These are phyloP conservation scores for Cantharis rustica DNA, from an alignment of 2,888 invertebrate species.

Conservation along the genomic window DNA sequence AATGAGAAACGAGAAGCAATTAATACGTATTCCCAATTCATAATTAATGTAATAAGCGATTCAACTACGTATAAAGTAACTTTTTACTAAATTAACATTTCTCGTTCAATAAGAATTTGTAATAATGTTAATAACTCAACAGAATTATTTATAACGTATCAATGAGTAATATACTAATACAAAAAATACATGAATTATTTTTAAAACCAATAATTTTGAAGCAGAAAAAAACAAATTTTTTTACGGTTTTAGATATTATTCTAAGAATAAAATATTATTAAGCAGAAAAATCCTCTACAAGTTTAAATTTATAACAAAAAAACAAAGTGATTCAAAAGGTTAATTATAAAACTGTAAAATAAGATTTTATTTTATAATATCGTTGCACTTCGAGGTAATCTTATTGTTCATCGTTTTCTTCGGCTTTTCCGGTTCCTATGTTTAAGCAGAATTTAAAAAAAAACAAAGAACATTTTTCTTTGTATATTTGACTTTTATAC, in stretches of 20 bases:
- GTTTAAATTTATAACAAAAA: background rate
- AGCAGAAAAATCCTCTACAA: background rate
- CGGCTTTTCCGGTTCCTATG: no score
- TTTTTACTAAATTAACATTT: background rate
- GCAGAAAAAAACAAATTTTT: background rate
- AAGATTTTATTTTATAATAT: no score
- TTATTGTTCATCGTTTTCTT: no score
- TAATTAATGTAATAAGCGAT: background rate
- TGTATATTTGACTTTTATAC: no score
- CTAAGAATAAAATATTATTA: background rate
- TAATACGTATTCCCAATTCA: background rate
- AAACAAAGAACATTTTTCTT: no score
- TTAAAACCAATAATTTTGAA: background rate
- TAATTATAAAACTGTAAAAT: background rate
- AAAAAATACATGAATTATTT: no score
- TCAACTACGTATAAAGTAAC: background rate
- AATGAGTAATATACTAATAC: no score
- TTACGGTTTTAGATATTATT: background rate
- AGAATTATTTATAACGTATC: background rate
- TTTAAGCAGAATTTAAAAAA: no score
- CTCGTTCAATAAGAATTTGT: background rate
- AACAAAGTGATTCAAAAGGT: background rate
- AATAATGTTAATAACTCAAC: background rate
- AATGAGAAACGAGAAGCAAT: background rate
- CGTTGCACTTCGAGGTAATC: no score